Base-by-base conservation (phyloP, 2,797 vertebrate species). In the Poecile montanus region DNA sequence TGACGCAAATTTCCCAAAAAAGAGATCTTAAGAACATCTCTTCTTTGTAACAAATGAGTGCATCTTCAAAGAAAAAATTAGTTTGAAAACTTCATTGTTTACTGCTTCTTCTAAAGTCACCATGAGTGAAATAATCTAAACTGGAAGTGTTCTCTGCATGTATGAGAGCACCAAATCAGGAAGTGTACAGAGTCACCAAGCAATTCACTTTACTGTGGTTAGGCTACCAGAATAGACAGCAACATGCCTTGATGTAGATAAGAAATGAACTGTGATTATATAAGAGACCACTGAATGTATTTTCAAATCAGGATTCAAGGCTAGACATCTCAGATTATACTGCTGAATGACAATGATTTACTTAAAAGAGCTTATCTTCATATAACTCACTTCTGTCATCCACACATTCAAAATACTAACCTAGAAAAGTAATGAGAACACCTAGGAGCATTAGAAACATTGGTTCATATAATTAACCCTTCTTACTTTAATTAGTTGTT, bases 231-330 rank as follows among this genome's bases (percentile, higher is more conserved):
- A 92, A 74, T 0, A 86, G 91, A 95, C 84, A 90, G 92, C 67
- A 65, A 50, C 71, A 34, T n/a, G 63, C 63, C 72, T 91, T 94
- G 92, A 96, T 76, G 75, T 8, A 96, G 78, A 95, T 68, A 45
- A 85, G 92, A 93, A 71, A 94, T 67, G 85, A 95, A 57, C 53
- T 71, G 53, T 57, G 86, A 65, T 95, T 95, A 91, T 51, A 42
- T 91, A 95, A 93, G 80, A 95, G 57, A 82, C 40, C 48, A 80
- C 16, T n/a, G 60, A 85, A 79, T 60, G 78, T 89, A 92, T 91
- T 95, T 88, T 91, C 61, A 91, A 67, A 78, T 79, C 66, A 90
- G 42, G 65, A 82, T n/a, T 72, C 36, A 47, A 84, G 42, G 34
- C 45, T 21, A 71, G 90, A 89, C 83, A 89, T 85, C 50, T 71